Base-by-base conservation (phyloP, 1,140 invertebrate genomes). In the Monochamus saltuarius region DNA sequence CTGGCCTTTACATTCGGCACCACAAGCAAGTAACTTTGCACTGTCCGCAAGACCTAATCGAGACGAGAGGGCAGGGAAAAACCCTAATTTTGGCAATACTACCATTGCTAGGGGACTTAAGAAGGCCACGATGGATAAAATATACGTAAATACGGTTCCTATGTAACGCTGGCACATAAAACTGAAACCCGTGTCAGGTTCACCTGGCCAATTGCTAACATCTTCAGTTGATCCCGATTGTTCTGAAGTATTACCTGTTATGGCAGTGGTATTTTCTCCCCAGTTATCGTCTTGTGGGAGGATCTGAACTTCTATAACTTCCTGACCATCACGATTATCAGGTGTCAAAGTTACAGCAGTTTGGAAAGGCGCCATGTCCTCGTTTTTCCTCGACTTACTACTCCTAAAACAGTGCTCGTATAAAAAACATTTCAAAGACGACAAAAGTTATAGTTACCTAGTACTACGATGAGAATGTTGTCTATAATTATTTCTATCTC, bases 201-300 rank as follows among this genome's bases (percentile, higher is more conserved):
- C 89, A 61, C 85, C 85, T 56, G 86, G 85, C 89, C 89, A 92
- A 76, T 85, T 86, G 70, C 87, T 88, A 0, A 89, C 85, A 77
- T 96, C 94, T 75, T 98, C 94, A 69, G 94, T 89, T 0, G 95
- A 97, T 62, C 93, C 89, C 1, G 93, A 95, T 61, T 91, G 89
- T 74, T 98, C 95, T 0, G 94, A 97, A 2, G 95, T 98, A 70
- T 97, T 97, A 13, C 95, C 95, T 4, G 97, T 98, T 17, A 98
- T 89, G 0, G 94, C 95, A 4, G 96, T 98, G 0, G 94, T 97
- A 71, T 95, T 97, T 79, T 98, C 97, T 36, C 93, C 95, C 96
- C 96, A 98, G 75, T 96, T 97, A 72, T 99, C 96, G 82, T 98
- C 95, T 79, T 95, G 88, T 0, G 94, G 93, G 40, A 98, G 75